These are phyloP conservation scores for Cryptomyrus ogoouensis DNA, from an alignment of 2,113 vertebrate genomes.

Conservation along the genomic window DNA sequence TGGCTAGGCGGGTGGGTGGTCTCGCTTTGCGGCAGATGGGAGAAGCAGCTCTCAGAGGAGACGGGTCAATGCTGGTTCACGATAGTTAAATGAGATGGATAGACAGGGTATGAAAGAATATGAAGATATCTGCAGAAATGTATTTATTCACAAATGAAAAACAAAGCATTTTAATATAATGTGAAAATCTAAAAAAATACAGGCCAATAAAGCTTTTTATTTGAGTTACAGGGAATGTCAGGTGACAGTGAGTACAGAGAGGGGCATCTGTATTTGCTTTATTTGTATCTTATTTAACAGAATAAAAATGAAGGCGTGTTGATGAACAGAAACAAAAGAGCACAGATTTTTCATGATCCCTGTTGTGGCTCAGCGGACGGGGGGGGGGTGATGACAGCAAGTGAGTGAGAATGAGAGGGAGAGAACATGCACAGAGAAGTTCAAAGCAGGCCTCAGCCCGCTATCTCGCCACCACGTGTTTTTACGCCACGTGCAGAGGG, in stretches of 20 bases:
- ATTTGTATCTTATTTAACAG: neutral
- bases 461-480: neutral
- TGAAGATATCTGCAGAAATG: neutral
- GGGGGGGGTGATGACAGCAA: neutral
- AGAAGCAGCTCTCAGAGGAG: neutral
- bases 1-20: neutral
- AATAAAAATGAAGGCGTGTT: constrained; percentile 1
- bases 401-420: neutral
- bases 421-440: neutral
- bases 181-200: neutral
- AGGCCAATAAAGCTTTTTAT: neutral
- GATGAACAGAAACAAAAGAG: neutral
- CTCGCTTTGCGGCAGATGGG: neutral
- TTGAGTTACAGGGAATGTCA: neutral
- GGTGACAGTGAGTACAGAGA: neutral
- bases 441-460: neutral
- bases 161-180: neutral
- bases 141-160: neutral
- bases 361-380: neutral
- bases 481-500: neutral
- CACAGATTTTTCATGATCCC: neutral
- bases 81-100: neutral
- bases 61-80: neutral
- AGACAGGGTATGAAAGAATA: neutral
- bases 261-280: neutral